Evolutionary conservation across 2,888 invertebrate genomes (phyloP), one percentile per base, ranked within the genome.

Genomic region (Caenorhabditis drosophilae): DNA sequence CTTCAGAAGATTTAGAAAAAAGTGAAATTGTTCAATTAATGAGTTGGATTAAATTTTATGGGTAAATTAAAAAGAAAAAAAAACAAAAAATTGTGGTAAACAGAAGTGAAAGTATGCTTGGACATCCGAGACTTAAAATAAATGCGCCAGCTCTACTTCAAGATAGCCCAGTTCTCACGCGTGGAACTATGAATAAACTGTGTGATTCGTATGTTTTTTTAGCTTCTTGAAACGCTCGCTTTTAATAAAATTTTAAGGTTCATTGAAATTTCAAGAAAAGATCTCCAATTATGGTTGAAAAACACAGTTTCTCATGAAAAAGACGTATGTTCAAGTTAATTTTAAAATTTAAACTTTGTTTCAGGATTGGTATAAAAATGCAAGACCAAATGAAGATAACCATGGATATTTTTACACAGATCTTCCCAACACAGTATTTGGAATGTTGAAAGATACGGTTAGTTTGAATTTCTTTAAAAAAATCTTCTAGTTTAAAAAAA

Each of bases 381-480:
- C 90, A 70, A 75, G 78, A 9, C 92, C 93, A 64, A 90, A 90
- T 73, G 90, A 91, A 79, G 89, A 90, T 72, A 89, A 89, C 75
- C 89, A 90, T 66, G 89, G 89, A 47, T 92, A 90, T 82, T 93
- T 90, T 85, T 91, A 93, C 84, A 95, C 96, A 1, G 91, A 92
- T 51, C 91, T 95, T 36, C 96, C 97, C 4, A 91, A 95, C 67
- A 93, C 96, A 61, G 91, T 97, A 70, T 96, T 95, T 86, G 92
- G 96, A 85, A 97, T 98, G 96, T 92, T 97, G 67, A 93, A 95
- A 85, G 96, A 97, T 86, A 93, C 95, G 87, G 87, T 97, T 71
- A 75, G 84, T 45, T 16, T 7, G n/a, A 22, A 34, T n/a, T 45
- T 44, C 35, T 51, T 41, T 51, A 20, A 20, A n/a, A n/a, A 20